A percentile compares a stretch with the other conserved stretches of the same genome.
Conservation (phyloP, 2,113 vertebrate genomes). For the Halichoerus grypus region DNA sequence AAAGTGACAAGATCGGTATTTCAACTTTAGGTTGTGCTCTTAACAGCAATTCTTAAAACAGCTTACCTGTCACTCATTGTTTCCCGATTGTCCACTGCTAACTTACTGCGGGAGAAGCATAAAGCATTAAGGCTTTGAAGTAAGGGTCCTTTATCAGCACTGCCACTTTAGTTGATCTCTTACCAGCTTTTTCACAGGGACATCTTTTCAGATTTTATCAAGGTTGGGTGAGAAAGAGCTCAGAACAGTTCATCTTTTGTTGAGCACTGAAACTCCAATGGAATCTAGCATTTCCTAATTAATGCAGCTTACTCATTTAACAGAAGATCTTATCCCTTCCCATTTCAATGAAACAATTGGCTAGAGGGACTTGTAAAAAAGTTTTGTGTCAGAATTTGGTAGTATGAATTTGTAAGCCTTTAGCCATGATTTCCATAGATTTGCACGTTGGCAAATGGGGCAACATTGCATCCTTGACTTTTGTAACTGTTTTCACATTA, state of each 20-base stretch:
- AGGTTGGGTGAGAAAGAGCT: neutral
- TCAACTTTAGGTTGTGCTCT: neutral
- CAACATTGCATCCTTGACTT: neutral
- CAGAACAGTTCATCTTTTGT: neutral
- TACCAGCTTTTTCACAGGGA: neutral
- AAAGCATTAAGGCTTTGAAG: neutral
- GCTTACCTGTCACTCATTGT: neutral
- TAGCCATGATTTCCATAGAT: neutral
- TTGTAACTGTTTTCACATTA: neutral
- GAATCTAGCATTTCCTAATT: neutral
- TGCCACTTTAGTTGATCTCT: neutral
- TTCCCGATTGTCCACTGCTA: neutral
- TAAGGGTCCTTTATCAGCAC: neutral
- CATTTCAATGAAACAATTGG: neutral
- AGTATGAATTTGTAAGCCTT: neutral
- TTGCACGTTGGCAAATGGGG: neutral
- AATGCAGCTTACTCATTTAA: neutral
- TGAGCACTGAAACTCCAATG: neutral
- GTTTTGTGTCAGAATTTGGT: neutral
- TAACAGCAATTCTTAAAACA: neutral
- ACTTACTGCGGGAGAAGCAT: neutral
- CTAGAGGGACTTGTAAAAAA: neutral
- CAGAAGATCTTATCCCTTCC: neutral
- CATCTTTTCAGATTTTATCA: constrained; percentile 11
- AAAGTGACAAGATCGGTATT: constrained; percentile 38